Evolutionary conservation across 2,888 invertebrate genomes (phyloP), one percentile per base, ranked within the genome.

Genomic region (Agrochola lychnidis): DNA sequence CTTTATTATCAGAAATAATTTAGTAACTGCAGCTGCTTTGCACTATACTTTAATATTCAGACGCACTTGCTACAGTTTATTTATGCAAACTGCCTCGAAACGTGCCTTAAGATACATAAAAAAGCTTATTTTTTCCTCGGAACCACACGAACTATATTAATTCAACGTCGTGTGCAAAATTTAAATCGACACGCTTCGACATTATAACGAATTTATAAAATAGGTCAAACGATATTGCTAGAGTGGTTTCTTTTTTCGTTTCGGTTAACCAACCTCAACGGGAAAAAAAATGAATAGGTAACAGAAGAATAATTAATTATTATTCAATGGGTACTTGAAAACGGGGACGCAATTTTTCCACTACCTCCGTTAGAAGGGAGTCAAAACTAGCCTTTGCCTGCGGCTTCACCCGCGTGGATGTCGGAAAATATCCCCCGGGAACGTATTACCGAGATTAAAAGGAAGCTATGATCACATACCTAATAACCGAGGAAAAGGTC

Each of bases 201-300:
- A 30, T 42, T 42, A 69, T 59, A 82, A 63, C 14, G 48, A 42
- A 63, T 45, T 63, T n/a, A 63, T 40, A 56, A 79, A 64, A 76
- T 61, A 66, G 82, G 69, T 79, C 53, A 77, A 66, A 59, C 25
- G 59, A 70, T 70, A 77, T 70, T 77, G 51, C 69, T 48, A 51
- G 30, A 76, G 30, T 48, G 66, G n/a, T 61, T 56, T 36, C 36
- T n/a, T 68, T 57, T 56, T 36, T 56, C 67, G 12, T 19, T 19
- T 68, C 19, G 1, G 71, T 51, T 25, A 25, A 53, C 40, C 7
- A 59, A 56, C 19, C 57, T 53, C 57, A 57, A 25, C 53, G 53
- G 12, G 40, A 64, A 78, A 57, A 69, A 10, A 42, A 76, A 82
- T 66, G 4, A 61, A 74, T 56, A 59, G n/a, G 48, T 56, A 42